Conservation (phyloP, 2,113 vertebrate species). For the Alethe diademata region DNA sequence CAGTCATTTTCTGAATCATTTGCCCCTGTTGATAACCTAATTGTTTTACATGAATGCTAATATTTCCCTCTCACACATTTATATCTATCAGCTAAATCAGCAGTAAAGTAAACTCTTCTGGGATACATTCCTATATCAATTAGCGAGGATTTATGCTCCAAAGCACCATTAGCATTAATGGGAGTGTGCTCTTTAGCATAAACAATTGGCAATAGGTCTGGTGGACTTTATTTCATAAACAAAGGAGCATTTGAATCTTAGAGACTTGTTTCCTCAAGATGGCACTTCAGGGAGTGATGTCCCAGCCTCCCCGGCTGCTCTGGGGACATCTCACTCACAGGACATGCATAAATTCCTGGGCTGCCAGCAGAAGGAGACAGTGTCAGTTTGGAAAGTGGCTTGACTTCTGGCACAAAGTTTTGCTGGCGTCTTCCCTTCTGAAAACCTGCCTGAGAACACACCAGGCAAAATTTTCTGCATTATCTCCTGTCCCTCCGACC, state of each 20-base stretch:
- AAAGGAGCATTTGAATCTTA: not conserved
- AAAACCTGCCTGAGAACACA: not conserved
- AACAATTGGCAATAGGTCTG: constrained; percentile 26
- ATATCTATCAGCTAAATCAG: constrained; percentile 65
- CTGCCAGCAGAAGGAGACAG: not conserved
- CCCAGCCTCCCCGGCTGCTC: not conserved
- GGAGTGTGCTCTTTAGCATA: constrained; percentile 58
- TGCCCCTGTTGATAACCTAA: constrained; percentile 58
- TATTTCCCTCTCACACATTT: constrained; percentile 58
- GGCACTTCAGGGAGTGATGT: not conserved
- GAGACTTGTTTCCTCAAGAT: not conserved
- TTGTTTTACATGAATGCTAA: constrained; percentile 62
- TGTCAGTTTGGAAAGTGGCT: not conserved
- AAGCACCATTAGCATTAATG: constrained; percentile 59
- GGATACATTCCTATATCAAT: constrained; percentile 63
- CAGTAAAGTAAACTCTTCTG: constrained; percentile 59
- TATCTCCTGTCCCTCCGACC: rapidly evolving
- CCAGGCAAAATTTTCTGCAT: not conserved
- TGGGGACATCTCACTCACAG: not conserved
- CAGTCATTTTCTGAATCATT: constrained; percentile 58
- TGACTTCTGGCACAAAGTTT: not conserved
- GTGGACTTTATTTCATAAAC: constrained; percentile 55
- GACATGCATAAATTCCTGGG: not conserved
- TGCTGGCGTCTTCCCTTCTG: not conserved
- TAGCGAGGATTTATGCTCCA: constrained; percentile 65